Conservation (phyloP, 2,797 vertebrate species). For the Micromesistius poutassou region DNA sequence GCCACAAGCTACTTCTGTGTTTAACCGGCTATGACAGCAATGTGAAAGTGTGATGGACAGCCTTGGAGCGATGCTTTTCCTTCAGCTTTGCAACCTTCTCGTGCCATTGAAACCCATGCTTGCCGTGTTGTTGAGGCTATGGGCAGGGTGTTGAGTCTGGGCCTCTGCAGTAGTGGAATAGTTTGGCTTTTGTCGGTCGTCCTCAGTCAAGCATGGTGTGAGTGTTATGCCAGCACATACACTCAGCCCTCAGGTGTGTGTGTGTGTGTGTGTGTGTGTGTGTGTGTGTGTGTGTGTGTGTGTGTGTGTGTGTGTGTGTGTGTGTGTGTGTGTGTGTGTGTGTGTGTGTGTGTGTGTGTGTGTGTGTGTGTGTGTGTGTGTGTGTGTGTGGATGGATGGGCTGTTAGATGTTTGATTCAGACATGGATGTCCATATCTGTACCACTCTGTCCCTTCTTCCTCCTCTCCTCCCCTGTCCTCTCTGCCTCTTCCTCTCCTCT, state of each 20-base stretch:
- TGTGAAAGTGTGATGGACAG: not conserved
- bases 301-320: conserved; percentile 13
- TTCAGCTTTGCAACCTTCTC: not conserved
- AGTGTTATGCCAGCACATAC: conserved; percentile 26
- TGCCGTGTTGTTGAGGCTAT: too few relatives aligned
- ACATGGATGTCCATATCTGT: not conserved
- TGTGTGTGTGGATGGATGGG: too few relatives aligned
- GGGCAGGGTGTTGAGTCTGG: not conserved
- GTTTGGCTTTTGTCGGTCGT: conserved; percentile 8
- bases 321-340: conserved; percentile 53
- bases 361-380: too few relatives aligned
- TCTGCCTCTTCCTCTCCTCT: not conserved
- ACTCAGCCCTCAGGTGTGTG: conserved; percentile 10
- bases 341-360: conserved; percentile 40
- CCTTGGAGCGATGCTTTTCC: not conserved
- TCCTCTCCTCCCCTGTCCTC: not conserved
- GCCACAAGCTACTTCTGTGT: not conserved
- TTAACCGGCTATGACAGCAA: not conserved
- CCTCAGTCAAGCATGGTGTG: conserved; percentile 23
- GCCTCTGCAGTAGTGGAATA: conserved; percentile 10
- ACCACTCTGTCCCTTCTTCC: not conserved
- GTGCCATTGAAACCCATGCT: not conserved
- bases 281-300: conserved; percentile 31
- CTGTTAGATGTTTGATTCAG: conserved; percentile 4
- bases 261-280: conserved; percentile 5